These are phyloP conservation scores for Caerostris extrusa DNA, from an alignment of 1,140 invertebrate genomes.

Conservation along the genomic window DNA sequence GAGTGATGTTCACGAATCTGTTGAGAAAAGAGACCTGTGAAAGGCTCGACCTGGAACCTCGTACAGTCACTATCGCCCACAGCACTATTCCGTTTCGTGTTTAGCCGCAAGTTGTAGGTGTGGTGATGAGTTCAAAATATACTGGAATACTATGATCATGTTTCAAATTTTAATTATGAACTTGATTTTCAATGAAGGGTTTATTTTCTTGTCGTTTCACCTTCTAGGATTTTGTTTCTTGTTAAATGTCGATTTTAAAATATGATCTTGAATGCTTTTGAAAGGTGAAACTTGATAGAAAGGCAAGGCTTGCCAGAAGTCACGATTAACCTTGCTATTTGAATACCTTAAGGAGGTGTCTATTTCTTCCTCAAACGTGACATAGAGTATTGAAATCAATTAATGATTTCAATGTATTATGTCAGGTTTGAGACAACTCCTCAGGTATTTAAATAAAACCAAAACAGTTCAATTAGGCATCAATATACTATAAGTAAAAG, in stretches of 20 bases:
- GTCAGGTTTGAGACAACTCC: no score
- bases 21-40: constrained; percentile 60
- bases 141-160: constrained; percentile 47
- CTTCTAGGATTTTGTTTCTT: background rate
- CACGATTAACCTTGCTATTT: constrained; percentile 6
- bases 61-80: constrained; percentile 9
- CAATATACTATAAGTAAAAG: no score
- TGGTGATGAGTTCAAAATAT: constrained; percentile 36
- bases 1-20: constrained; percentile 49
- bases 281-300: background rate
- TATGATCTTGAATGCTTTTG: background rate
- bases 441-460: no score
- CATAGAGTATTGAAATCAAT: background rate
- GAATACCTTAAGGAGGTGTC: constrained; percentile 1
- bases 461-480: no score
- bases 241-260: background rate
- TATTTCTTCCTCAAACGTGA: background rate
- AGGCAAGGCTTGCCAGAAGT: background rate
- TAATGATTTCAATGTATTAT: background rate
- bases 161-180: constrained; percentile 46
- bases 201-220: background rate
- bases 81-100: constrained; percentile 24
- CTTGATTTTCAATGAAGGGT: constrained; percentile 19
- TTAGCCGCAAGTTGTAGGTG: constrained; percentile 35
- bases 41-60: constrained; percentile 58